Evolutionary conservation across 2,888 invertebrate genomes (phyloP).

Genomic region (Mactromeris polynyma): DNA sequence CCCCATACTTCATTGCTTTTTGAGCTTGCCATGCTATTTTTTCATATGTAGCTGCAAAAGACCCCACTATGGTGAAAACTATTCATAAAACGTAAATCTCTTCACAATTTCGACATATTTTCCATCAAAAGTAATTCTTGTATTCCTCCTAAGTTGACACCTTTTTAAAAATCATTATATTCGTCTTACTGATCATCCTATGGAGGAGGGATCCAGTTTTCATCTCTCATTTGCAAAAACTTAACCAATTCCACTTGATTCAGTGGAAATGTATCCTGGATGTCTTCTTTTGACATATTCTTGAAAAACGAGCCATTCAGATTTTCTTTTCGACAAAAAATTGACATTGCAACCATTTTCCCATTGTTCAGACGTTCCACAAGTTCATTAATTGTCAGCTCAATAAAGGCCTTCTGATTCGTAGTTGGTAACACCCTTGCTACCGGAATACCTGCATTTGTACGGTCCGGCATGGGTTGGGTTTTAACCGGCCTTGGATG

Average conservation of each 20-base stretch:
- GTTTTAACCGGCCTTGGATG: background rate
- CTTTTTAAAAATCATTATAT: too few species aligned
- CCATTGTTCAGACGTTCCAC: conserved; percentile 27
- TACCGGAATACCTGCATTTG: background rate
- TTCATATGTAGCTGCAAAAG: too few species aligned
- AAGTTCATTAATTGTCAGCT: conserved; percentile 25
- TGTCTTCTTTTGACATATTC: conserved; percentile 12
- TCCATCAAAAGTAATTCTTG: too few species aligned
- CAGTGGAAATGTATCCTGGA: conserved; percentile 25
- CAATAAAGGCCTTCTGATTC: conserved; percentile 29
- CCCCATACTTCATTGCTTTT: too few species aligned
- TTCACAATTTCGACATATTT: too few species aligned
- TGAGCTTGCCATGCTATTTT: too few species aligned
- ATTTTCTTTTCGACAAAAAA: conserved; percentile 8
- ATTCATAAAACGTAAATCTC: too few species aligned
- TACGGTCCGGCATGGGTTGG: background rate
- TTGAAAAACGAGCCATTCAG: conserved; percentile 46
- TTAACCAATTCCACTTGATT: conserved; percentile 31
- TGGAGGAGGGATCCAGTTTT: conserved; percentile 41
- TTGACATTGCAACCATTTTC: conserved; percentile 22
- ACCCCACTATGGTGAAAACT: too few species aligned
- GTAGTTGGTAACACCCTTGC: background rate
- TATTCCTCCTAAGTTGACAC: too few species aligned
- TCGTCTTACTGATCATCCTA: background rate
- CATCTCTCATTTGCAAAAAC: conserved; percentile 34